These are phyloP conservation scores for Nephila pilipes DNA, from an alignment of 1,140 invertebrate genomes.

Conservation along the genomic window DNA sequence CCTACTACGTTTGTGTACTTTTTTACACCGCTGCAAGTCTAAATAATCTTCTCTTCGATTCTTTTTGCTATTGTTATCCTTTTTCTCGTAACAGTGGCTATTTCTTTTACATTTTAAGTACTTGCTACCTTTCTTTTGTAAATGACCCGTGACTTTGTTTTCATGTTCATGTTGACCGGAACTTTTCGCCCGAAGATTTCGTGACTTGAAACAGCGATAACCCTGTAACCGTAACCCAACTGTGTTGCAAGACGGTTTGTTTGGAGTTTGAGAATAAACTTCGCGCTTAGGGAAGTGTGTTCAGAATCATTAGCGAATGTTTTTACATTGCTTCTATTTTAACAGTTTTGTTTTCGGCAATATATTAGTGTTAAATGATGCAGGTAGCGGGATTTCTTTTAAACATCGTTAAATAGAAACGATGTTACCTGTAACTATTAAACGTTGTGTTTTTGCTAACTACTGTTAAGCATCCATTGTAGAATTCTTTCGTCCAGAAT, in stretches of 20 bases:
- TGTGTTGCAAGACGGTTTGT: background rate
- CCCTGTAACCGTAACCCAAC: constrained; percentile 40
- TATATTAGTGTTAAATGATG: too few relatives aligned
- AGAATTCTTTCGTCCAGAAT: too few relatives aligned
- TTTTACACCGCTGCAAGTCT: background rate
- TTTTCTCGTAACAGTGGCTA: background rate
- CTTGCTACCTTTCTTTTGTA: constrained; percentile 4
- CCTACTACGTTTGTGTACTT: background rate
- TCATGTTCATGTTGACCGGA: constrained; percentile 66
- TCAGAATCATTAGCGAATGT: too few relatives aligned
- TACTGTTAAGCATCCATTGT: too few relatives aligned
- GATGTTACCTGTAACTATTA: too few relatives aligned
- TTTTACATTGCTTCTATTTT: too few relatives aligned
- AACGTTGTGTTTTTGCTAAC: too few relatives aligned
- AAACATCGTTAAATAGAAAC: too few relatives aligned
- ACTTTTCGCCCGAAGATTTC: constrained; percentile 49
- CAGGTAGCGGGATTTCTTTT: too few relatives aligned
- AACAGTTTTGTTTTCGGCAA: too few relatives aligned
- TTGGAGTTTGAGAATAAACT: too few relatives aligned
- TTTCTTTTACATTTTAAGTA: background rate
- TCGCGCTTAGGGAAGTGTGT: too few relatives aligned
- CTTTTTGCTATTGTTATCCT: background rate
- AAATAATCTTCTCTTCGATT: background rate
- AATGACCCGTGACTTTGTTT: constrained; percentile 60
- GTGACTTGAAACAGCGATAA: constrained; percentile 69